These are phyloP conservation scores for Seriola quinqueradiata DNA, from an alignment of 2,113 vertebrate species.

Conservation along the genomic window DNA sequence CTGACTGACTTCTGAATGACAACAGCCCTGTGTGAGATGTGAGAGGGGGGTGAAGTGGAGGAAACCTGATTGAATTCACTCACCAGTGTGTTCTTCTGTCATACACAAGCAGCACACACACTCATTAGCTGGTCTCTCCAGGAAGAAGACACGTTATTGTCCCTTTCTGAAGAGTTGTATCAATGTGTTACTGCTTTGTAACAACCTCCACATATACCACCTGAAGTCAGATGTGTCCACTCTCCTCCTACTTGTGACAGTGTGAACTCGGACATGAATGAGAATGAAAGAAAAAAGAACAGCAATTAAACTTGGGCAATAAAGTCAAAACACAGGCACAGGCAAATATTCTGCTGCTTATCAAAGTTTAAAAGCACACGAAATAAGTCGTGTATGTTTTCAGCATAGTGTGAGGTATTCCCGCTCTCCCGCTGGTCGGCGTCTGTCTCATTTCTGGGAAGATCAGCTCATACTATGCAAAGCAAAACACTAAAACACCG, in stretches of 20 bases:
- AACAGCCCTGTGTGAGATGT: neutral
- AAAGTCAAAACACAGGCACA: slow-evolving; percentile 17
- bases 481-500: slow-evolving; percentile 61
- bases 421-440: slow-evolving; percentile 47
- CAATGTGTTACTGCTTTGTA: neutral
- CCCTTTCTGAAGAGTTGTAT: neutral
- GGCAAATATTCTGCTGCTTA: slow-evolving; percentile 8
- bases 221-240: slow-evolving; percentile 1
- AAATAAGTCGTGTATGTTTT: slow-evolving; percentile 31
- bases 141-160: neutral
- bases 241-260: neutral
- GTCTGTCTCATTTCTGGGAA: slow-evolving; percentile 80
- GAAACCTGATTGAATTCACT: slow-evolving; percentile 6
- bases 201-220: neutral
- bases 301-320: slow-evolving; percentile 3
- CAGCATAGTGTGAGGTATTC: slow-evolving; percentile 59
- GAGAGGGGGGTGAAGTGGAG: neutral
- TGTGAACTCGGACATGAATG: slow-evolving; percentile 8
- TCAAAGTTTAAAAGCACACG: slow-evolving; percentile 32
- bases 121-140: neutral
- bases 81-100: neutral
- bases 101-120: neutral
- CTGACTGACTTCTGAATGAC: neutral
- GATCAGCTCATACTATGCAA: slow-evolving; percentile 52
- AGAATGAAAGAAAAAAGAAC: slow-evolving; percentile 7